These are phyloP conservation scores for Argyresthia albistria DNA, from an alignment of 2,888 invertebrate genomes.

Conservation along the genomic window DNA sequence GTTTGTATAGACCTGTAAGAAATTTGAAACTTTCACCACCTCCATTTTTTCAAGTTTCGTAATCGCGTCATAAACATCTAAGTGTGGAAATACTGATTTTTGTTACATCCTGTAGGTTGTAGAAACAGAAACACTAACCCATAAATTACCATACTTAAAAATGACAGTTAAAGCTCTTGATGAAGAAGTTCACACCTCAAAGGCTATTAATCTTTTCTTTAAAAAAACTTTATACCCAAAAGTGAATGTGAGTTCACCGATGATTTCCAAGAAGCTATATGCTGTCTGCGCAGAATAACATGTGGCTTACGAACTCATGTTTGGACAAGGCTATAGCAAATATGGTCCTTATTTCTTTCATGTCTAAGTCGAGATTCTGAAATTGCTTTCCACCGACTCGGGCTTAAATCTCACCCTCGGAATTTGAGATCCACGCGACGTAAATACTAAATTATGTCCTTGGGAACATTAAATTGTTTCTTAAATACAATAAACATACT, in stretches of 20 bases:
- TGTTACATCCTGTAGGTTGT: background rate
- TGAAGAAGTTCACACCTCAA: slow-evolving; percentile 45
- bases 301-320: background rate
- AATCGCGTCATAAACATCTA: no score
- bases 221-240: slow-evolving; percentile 24
- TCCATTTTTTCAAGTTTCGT: no score
- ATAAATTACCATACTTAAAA: no score
- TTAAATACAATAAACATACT: slow-evolving; percentile 37
- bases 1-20: no score
- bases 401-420: slow-evolving; percentile 33
- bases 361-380: slow-evolving; percentile 12
- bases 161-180: slow-evolving; percentile 16
- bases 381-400: background rate
- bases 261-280: slow-evolving; percentile 38
- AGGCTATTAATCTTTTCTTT: slow-evolving; percentile 41
- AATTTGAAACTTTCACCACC: no score
- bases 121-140: background rate
- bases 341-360: slow-evolving; percentile 4
- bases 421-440: slow-evolving; percentile 21
- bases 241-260: slow-evolving; percentile 25
- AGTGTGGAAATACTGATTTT: slow-evolving; percentile 8
- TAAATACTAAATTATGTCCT: slow-evolving; percentile 49
- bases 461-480: slow-evolving; percentile 34
- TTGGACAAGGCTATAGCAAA: background rate
- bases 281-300: slow-evolving; percentile 18